phyloP scores from a whole-genome alignment of 2,797 vertebrate genomes.

The Syngnathus acus region DNA sequence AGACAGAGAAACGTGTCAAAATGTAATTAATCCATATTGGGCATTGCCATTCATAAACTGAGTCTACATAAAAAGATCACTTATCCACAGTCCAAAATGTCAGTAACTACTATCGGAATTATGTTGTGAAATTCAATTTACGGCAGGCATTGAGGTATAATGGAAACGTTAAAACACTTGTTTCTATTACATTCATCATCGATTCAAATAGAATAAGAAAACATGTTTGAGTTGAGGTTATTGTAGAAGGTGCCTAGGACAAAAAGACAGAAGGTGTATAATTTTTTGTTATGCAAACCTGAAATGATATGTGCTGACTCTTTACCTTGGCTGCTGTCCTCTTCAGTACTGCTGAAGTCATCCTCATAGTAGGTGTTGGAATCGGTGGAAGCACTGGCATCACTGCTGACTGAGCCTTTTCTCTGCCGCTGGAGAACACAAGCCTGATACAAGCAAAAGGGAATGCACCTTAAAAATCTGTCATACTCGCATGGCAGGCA shows the following conservation, averaged over 20 bases:
- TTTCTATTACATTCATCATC: neutral
- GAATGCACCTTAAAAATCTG: neutral
- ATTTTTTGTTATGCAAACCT: neutral
- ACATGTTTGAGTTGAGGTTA: neutral
- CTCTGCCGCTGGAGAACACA: conserved; percentile 96
- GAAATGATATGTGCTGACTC: no score
- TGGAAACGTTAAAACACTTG: neutral
- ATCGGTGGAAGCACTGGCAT: conserved; percentile 95
- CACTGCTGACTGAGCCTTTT: conserved; percentile 95
- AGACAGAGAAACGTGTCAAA: neutral
- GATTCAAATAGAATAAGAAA: neutral
- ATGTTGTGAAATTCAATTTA: neutral
- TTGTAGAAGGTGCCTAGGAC: neutral
- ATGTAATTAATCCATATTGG: neutral
- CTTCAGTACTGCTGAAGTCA: conserved; percentile 98
- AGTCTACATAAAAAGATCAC: no score
- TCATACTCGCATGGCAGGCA: neutral
- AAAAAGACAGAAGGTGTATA: neutral
- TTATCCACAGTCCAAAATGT: no score
- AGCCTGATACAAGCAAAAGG: conserved; percentile 66
- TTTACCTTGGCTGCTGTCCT: conserved; percentile 97
- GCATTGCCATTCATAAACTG: neutral
- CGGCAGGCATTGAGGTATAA: neutral
- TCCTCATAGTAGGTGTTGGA: conserved; percentile 99
- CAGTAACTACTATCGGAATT: no score